Evolutionary conservation across 2,888 invertebrate genomes (phyloP), one percentile per base, ranked within the genome.

Genomic region (Pinctada fucata): DNA sequence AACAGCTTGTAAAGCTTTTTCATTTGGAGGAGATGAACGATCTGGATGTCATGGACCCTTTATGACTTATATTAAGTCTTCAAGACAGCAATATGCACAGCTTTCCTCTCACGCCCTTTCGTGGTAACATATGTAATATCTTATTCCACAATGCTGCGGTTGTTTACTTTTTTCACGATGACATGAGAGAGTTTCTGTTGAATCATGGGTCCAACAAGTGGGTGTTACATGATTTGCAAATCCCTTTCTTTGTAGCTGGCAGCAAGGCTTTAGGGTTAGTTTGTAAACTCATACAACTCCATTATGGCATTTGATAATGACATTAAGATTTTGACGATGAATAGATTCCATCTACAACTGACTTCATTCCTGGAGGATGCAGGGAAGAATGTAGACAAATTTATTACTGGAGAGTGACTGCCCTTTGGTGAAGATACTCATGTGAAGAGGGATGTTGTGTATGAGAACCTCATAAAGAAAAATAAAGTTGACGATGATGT

Each of bases 71-170:
- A 72, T 79, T 0, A 58, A 58, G 75, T 71, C 58, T 83, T 13
- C 70, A 72, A 52, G 64, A 75, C 48, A 77, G 76, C 51, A 51
- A 31, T 16, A 50, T 78, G 73, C 16, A 49, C 1, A 65, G 74
- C 16, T 63, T 81, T 5, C 80, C 78, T 47, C 52, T 81, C 3
- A 65, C 72, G 10, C 47, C 75, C 5, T 80, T 75, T 52, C 58
- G 71, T 64, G 79, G 76, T n/a, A 16, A 76, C 16, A 58, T 75
- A 68, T 82, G 79, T 50, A 78, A 82, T 69, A 76, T 80, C 51
- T 49, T 82, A 6, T 82, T 82, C 64, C 16, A 69, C 8, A 75
- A 78, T 80, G 79, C 78, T 49, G 76, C 76, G 6, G 31, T 48
- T 48, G 58, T 78, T 10, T 82, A 69, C 47, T 77, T 66, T 68